Percentiles rank a stretch among this genome's conserved stretches.
phyloP scores from a whole-genome alignment of 2,113 vertebrate genomes.

The Mustelus asterias region DNA sequence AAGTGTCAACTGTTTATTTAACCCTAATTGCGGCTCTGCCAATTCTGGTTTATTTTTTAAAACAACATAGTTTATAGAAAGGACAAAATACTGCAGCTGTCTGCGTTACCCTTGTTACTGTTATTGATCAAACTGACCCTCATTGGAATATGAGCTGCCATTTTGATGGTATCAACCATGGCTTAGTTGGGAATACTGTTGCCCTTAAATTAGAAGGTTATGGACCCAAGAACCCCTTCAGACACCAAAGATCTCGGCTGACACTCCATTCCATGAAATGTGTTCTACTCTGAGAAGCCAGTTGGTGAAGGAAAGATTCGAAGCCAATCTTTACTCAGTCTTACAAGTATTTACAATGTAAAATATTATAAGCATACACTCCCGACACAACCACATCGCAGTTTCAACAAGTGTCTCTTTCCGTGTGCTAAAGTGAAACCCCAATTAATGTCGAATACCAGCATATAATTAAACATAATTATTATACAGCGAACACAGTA shows the following conservation, averaged over 20 bases:
- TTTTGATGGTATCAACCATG: not conserved
- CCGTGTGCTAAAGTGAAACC: no score
- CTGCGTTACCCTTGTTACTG: not conserved
- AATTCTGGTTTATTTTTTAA: not conserved
- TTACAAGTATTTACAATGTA: not conserved
- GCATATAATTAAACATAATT: no score
- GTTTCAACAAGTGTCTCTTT: not conserved
- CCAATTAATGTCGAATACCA: no score
- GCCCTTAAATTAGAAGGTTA: not conserved
- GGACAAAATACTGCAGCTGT: not conserved
- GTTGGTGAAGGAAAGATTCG: not conserved
- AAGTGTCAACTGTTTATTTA: not conserved
- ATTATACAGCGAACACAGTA: no score
- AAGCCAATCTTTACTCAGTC: not conserved
- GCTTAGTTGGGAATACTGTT: not conserved
- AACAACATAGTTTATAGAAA: not conserved
- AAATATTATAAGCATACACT: not conserved
- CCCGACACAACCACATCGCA: not conserved
- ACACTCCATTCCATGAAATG: not conserved
- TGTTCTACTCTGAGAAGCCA: not conserved
- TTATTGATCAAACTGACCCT: not conserved
- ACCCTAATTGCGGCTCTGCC: not conserved
- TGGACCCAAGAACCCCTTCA: not conserved
- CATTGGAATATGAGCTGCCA: not conserved
- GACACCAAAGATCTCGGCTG: not conserved